These are phyloP conservation scores for Pristionchus exspectatus DNA, from an alignment of 2,888 invertebrate genomes.

Conservation along the genomic window DNA sequence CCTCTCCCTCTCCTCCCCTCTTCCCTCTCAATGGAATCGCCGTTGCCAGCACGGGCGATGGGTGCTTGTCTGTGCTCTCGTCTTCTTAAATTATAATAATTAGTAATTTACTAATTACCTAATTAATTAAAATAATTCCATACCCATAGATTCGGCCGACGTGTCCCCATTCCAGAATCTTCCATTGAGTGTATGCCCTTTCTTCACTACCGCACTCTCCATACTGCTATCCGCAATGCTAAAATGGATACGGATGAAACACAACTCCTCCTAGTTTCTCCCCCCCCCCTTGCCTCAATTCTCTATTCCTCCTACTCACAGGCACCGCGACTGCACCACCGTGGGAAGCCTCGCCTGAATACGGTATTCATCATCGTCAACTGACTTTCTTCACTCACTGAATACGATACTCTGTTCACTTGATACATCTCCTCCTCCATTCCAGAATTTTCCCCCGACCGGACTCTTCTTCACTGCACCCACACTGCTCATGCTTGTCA, in stretches of 20 bases:
- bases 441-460: conserved; percentile 1
- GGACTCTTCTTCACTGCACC: not conserved
- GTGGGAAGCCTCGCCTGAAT: not conserved
- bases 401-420: not conserved
- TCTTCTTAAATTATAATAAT: not conserved
- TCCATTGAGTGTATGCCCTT: not conserved
- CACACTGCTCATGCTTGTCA: conserved; percentile 25
- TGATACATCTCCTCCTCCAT: not conserved
- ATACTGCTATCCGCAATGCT: not conserved
- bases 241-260: not conserved
- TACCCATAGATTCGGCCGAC: not conserved
- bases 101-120: not conserved
- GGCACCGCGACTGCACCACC: not conserved
- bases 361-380: not conserved
- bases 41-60: conserved; percentile 11
- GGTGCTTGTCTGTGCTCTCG: not conserved
- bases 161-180: conserved; percentile 13
- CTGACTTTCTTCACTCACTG: not conserved
- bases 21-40: conserved; percentile 5
- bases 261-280: not conserved
- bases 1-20: conserved; percentile 28
- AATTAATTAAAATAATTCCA: not conserved
- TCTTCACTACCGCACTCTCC: not conserved
- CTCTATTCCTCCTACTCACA: not conserved
- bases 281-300: not conserved